Conservation (phyloP, 2,888 invertebrate genomes). For the Harpagoxenus sublaevis region DNA sequence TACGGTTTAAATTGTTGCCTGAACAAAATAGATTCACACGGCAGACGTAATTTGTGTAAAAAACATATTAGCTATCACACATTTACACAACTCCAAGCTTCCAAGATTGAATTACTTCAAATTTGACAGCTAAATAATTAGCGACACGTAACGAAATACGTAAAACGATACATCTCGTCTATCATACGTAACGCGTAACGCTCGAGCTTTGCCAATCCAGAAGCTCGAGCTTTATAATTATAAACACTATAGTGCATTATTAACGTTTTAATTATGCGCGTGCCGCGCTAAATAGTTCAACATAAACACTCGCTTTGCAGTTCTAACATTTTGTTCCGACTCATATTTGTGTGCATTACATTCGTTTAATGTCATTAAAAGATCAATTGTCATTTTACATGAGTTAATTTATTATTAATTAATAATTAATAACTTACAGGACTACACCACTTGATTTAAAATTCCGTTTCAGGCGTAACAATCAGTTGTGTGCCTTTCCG, state of each 20-base stretch:
- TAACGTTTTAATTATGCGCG: slow-evolving; percentile 54
- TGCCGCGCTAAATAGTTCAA: slow-evolving; percentile 41
- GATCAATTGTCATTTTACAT: slow-evolving; percentile 46
- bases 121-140: slow-evolving; percentile 35
- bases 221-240: slow-evolving; percentile 43
- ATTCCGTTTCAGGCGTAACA: neutral
- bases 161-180: slow-evolving; percentile 38
- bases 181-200: slow-evolving; percentile 11
- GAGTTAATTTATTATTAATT: slow-evolving; percentile 33
- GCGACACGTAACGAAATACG: slow-evolving; percentile 38
- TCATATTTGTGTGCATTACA: slow-evolving; percentile 24
- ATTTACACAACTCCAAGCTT: neutral
- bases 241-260: slow-evolving; percentile 54
- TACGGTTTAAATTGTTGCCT: neutral
- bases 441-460: neutral
- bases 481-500: neutral
- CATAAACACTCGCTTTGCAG: slow-evolving; percentile 19
- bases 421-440: slow-evolving; percentile 24
- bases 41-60: neutral
- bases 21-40: neutral
- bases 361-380: slow-evolving; percentile 50
- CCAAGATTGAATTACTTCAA: slow-evolving; percentile 41
- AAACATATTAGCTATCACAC: neutral
- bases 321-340: slow-evolving; percentile 43
- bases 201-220: slow-evolving; percentile 9